A percentile compares a stretch with the other conserved stretches of the same genome.
phyloP scores from a whole-genome alignment of 2,113 vertebrate genomes.

The Labrus mixtus region DNA sequence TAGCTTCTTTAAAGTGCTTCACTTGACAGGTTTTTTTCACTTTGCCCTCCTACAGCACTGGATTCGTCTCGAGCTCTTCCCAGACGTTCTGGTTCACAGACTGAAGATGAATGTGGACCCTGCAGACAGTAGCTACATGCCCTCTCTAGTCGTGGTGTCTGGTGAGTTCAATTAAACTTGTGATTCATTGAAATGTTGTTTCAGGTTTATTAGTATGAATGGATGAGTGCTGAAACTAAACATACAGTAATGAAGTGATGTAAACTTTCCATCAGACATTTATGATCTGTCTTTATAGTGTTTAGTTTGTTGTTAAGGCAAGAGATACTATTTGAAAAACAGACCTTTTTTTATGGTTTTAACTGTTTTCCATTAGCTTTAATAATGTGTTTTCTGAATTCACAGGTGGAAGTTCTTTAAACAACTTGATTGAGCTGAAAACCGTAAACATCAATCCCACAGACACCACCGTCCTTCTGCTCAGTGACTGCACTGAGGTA shows the following conservation, averaged over 20 bases:
- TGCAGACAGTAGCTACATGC: slow-evolving; percentile 99
- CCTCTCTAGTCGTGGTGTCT: slow-evolving; percentile 96
- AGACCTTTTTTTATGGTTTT: neutral
- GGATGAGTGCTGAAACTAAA: too few relatives aligned
- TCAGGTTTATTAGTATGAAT: neutral
- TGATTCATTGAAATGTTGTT: neutral
- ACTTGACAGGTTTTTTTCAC: neutral
- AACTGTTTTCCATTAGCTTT: neutral
- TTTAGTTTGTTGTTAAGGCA: too few relatives aligned
- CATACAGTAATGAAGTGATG: too few relatives aligned
- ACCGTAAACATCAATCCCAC: slow-evolving; percentile 97
- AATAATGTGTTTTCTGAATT: neutral
- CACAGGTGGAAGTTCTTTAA: slow-evolving; percentile 95
- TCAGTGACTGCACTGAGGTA: slow-evolving; percentile 96
- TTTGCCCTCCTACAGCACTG: slow-evolving; percentile 87
- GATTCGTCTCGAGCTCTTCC: slow-evolving; percentile 97
- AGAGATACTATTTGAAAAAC: too few relatives aligned
- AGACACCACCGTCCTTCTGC: slow-evolving; percentile 92
- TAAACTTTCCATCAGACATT: too few relatives aligned
- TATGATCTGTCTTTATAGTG: too few relatives aligned
- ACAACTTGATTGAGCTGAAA: slow-evolving; percentile 97
- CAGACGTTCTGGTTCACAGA: slow-evolving; percentile 95
- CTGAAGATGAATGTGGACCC: slow-evolving; percentile 97
- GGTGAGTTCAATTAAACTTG: slow-evolving; percentile 76
- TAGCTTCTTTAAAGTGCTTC: neutral